Conservation (phyloP, 64 coral and sea anemone species). For the Dendronephthya gigantea region DNA sequence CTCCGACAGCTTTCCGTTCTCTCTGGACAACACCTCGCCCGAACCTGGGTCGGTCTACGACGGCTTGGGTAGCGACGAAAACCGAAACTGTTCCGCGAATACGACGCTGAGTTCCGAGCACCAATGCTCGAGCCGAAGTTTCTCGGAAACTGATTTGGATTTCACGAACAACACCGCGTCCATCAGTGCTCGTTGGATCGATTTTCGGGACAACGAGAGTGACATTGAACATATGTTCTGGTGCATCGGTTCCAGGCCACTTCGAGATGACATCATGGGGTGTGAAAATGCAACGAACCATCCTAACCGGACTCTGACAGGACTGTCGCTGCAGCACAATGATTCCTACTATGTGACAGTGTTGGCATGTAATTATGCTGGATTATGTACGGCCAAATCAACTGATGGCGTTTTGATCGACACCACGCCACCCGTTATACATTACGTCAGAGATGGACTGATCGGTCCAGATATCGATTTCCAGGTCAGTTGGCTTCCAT, state of each 20-base stretch:
- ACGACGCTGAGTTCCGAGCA: slow-evolving; percentile 51
- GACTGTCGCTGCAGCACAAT: no score
- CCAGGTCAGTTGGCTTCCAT: slow-evolving; percentile 27
- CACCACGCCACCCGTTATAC: slow-evolving; percentile 53
- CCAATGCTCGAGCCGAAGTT: slow-evolving; percentile 70
- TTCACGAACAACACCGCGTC: slow-evolving; percentile 70
- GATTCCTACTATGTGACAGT: no score
- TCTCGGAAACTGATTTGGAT: slow-evolving; percentile 88
- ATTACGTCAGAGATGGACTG: slow-evolving; percentile 87
- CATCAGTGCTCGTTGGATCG: slow-evolving; percentile 74
- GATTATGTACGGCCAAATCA: slow-evolving; percentile 56
- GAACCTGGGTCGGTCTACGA: slow-evolving; percentile 56
- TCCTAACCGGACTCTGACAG: slow-evolving; percentile 40
- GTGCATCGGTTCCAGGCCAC: slow-evolving; percentile 65
- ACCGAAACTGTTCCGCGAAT: no score
- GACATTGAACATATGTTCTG: slow-evolving; percentile 80
- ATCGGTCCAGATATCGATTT: slow-evolving; percentile 91
- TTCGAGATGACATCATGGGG: neutral
- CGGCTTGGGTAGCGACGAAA: slow-evolving; percentile 48
- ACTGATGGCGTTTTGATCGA: no score
- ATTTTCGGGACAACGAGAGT: slow-evolving; percentile 79
- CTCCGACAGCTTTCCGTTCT: neutral
- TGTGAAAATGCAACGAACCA: slow-evolving; percentile 64
- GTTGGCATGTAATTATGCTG: slow-evolving; percentile 78
- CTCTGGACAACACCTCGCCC: neutral